Evolutionary conservation across 2,888 invertebrate species (phyloP).

Genomic region (Polylopha cassiicola): DNA sequence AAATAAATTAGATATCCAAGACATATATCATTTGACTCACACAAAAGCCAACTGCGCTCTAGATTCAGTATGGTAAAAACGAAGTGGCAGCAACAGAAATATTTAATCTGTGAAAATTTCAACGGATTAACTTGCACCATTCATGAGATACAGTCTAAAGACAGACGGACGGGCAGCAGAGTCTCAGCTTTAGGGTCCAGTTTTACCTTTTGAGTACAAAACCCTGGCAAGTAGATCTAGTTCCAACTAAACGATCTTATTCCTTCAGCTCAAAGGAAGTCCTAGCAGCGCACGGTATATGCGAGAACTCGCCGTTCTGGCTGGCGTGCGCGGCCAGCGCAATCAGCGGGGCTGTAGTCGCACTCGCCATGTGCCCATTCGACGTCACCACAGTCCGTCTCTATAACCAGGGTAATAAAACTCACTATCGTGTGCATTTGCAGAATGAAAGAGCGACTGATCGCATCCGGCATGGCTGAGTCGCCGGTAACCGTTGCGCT

Average conservation of each 20-base stretch:
- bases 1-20: no score
- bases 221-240: no score
- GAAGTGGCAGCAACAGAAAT: no score
- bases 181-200: no score
- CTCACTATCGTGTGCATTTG: conserved; percentile 31
- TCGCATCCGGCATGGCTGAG: conserved; percentile 57
- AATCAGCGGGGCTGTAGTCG: conserved; percentile 85
- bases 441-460: conserved; percentile 58
- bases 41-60: no score
- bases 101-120: no score
- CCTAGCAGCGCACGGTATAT: conserved; percentile 47
- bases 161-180: no score
- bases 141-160: no score
- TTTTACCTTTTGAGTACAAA: no score
- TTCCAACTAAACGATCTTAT: conserved; percentile 19
- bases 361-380: conserved; percentile 88
- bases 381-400: conserved; percentile 91
- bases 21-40: no score
- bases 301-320: conserved; percentile 50
- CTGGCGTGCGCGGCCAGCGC: conserved; percentile 79
- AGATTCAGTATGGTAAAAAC: no score
- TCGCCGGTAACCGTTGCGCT: conserved; percentile 82
- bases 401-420: conserved; percentile 87
- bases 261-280: conserved; percentile 58
- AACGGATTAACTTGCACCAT: no score